Base-by-base conservation (phyloP, 2,113 vertebrate species). In the Grammomys surdaster region DNA sequence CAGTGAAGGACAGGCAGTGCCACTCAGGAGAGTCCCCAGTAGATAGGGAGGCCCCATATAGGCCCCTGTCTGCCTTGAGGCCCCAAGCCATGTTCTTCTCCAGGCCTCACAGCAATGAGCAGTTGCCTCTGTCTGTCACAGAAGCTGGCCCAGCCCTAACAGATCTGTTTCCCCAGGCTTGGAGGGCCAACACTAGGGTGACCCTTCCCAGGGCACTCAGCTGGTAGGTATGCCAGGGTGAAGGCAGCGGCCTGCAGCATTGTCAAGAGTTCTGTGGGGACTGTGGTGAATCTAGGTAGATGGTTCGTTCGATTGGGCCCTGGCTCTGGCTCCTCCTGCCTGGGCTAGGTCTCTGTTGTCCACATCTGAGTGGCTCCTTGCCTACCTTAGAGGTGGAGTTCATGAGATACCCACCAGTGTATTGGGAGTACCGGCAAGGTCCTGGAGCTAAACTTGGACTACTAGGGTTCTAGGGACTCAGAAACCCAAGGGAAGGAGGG, bases 41-140 rank as follows among this genome's bases (percentile, higher is more conserved):
- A n/a, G 60, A 28, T 9, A 17, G 8, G 70, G 63, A 75, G 85
- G 43, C 43, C 76, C 67, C 33, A 7, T 43, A 46, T 16, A n/a
- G 22, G 48, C 16, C 1, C 60, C 73, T 2, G 0, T 20, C 43
- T 7, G 28, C 31, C 22, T 76, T 20, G n/a, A 24, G 76, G 17
- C 78, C 54, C 60, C 54, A 4, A 10, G 14, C 63, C 77, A 20
- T 0, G 11, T 69, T 48, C 85, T 33, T 40, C 43, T 36, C 40
- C 17, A 6, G 33, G 40, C 81, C 65, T 19, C 48, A 20, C 2
- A 10, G 69, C 31, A 60, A 48, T 90, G 56, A 60, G 73, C 96
- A 94, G 82, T 89, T 96, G 97, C 86, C 82, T 93, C 84, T 3
- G 51, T 91, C 94, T 26, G 40, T 97, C 94, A 96, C 77, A 0